Evolutionary conservation across 2,797 vertebrate genomes (phyloP), one percentile per base, ranked within the genome.

Genomic region (Melopsittacus undulatus): DNA sequence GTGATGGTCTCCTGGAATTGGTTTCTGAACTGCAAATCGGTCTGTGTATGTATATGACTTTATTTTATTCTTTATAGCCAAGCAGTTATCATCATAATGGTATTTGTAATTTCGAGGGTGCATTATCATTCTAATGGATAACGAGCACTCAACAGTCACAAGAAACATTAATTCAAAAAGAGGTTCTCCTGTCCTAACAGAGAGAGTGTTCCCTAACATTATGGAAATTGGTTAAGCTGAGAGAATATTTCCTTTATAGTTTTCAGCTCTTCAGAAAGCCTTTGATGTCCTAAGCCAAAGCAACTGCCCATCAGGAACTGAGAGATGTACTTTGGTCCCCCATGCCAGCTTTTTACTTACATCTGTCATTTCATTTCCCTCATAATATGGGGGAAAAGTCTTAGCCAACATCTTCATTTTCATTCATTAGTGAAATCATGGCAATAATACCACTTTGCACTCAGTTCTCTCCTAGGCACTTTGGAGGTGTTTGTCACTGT

Each of bases 281-380:
- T 90, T 91, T 89, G 87, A 89, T 92, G 62, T 89, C 80, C 76
- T 83, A 87, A 96, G 94, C 94, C 94, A 95, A 92, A 70, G 92
- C 69, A 94, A 80, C 63, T 88, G n/a, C 72, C 70, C 83, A 88
- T 87, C 64, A 97, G 90, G 91, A 96, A 79, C 56, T 43, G 29
- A 69, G 82, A 79, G 52, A 87, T 7, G 49, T 23, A 75, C 69
- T 96, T 95, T 91, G 84, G 80, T 88, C 56, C 43, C 61, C 56
- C 54, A 78, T 89, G 91, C 92, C 95, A 97, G 77, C 61, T 68
- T 94, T 92, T 94, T 61, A 93, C 75, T 97, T 87, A 84, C 14
- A 26, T 82, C 87, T 80, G 63, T 87, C 87, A 64, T 95, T 97
- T 97, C 64, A 95, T 93, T 96, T 88, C 76, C 54, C 45, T 57